These are phyloP conservation scores for Drosophila neutralis DNA, from an alignment of 2,888 invertebrate genomes.

Conservation along the genomic window DNA sequence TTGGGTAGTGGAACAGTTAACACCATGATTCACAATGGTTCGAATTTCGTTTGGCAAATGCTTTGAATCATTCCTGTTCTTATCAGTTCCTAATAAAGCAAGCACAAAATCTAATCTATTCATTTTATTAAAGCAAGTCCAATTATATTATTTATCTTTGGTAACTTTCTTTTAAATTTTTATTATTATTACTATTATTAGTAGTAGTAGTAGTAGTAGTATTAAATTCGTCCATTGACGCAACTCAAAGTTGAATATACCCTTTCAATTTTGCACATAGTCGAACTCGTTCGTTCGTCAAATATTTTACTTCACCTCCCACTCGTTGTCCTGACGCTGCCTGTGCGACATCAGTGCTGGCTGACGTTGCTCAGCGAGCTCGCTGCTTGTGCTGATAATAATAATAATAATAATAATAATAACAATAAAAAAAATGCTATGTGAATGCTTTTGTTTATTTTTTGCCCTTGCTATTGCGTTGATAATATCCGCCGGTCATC, in stretches of 20 bases:
- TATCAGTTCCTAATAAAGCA: neutral
- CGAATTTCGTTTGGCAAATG: neutral
- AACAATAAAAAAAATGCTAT: conserved; percentile 46
- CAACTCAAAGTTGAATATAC: neutral
- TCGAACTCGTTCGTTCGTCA: neutral
- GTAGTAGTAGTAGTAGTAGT: too few relatives aligned
- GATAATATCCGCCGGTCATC: conserved; percentile 73
- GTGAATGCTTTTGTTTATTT: conserved; percentile 7
- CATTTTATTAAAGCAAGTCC: neutral
- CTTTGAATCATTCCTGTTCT: neutral
- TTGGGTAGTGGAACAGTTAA: neutral
- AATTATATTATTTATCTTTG: neutral
- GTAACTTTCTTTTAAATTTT: neutral
- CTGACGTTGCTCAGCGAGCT: conserved; percentile 7
- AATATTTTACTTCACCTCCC: neutral
- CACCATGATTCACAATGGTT: neutral
- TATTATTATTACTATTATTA: too few relatives aligned
- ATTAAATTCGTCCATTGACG: neutral
- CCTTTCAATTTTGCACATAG: conserved; percentile 5
- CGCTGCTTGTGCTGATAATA: conserved; percentile 47
- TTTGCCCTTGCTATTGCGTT: conserved; percentile 36
- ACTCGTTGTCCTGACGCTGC: conserved; percentile 23
- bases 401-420: conserved; percentile 52
- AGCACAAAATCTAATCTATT: neutral
- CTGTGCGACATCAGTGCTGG: conserved; percentile 20